Conservation (phyloP, 1,140 invertebrate species). For the Wiebesia pumilae region DNA sequence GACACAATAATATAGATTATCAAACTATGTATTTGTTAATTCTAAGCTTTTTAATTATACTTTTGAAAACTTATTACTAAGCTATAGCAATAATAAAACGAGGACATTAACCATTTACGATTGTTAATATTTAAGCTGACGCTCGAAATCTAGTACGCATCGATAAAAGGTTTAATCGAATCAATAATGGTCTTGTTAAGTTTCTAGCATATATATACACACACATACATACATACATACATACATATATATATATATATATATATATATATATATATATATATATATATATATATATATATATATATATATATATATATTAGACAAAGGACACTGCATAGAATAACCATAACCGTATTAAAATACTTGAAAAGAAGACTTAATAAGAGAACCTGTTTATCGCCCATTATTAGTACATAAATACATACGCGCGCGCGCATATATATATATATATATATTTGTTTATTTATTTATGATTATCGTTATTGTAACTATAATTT, state of each 20-base stretch:
- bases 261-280: too few species aligned
- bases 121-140: background rate
- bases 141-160: background rate
- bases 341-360: background rate
- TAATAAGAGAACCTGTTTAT: background rate
- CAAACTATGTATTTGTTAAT: background rate
- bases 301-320: too few species aligned
- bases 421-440: background rate
- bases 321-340: background rate
- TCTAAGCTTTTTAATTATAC: background rate
- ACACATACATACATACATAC: too few species aligned
- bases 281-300: too few species aligned
- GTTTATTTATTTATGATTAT: background rate
- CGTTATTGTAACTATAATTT: background rate
- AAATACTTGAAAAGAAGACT: background rate
- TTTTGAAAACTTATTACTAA: constrained; percentile 6
- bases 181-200: constrained; percentile 1
- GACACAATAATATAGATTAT: constrained; percentile 8
- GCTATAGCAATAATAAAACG: background rate
- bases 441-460: too few species aligned
- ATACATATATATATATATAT: too few species aligned
- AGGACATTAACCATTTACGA: background rate
- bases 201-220: background rate
- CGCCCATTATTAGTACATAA: background rate
- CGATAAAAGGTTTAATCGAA: background rate